Evolutionary conservation across 2,888 invertebrate genomes (phyloP).

Genomic region (Lathronympha strigana): DNA sequence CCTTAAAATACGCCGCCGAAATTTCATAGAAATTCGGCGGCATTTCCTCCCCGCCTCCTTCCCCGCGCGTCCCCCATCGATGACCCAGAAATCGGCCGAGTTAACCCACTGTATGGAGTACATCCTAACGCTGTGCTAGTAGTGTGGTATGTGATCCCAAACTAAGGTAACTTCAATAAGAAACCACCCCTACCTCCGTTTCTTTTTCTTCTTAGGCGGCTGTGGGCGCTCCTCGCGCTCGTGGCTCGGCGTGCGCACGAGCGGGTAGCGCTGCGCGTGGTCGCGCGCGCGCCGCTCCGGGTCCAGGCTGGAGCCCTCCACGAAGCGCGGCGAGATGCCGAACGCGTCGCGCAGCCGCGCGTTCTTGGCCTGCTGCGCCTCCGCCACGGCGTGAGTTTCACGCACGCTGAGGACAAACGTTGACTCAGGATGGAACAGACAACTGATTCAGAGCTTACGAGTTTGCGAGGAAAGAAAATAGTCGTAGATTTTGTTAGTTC

Average conservation of each 20-base stretch:
- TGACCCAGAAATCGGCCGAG: too few species aligned
- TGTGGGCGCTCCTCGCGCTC: slow-evolving; percentile 79
- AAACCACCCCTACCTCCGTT: slow-evolving; percentile 85
- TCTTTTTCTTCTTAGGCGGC: slow-evolving; percentile 88
- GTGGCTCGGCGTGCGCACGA: slow-evolving; percentile 90
- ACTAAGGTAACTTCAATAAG: too few species aligned
- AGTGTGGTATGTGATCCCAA: too few species aligned
- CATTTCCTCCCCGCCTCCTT: too few species aligned
- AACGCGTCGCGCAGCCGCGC: slow-evolving; percentile 96
- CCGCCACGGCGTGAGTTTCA: slow-evolving; percentile 98
- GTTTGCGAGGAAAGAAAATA: too few species aligned
- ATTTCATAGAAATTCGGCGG: too few species aligned
- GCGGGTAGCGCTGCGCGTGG: slow-evolving; percentile 86
- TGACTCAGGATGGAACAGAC: neutral
- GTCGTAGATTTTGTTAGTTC: neutral
- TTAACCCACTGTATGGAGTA: too few species aligned
- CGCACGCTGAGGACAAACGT: slow-evolving; percentile 87
- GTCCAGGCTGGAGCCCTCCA: slow-evolving; percentile 96
- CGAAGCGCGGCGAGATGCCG: slow-evolving; percentile 96
- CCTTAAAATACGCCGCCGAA: too few species aligned
- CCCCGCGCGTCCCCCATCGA: too few species aligned
- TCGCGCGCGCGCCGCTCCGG: slow-evolving; percentile 86
- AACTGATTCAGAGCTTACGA: neutral
- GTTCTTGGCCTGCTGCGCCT: slow-evolving; percentile 98
- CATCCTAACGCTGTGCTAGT: too few species aligned